These are phyloP conservation scores for Achlya flavicornis DNA, from an alignment of 2,888 invertebrate genomes.

Conservation along the genomic window DNA sequence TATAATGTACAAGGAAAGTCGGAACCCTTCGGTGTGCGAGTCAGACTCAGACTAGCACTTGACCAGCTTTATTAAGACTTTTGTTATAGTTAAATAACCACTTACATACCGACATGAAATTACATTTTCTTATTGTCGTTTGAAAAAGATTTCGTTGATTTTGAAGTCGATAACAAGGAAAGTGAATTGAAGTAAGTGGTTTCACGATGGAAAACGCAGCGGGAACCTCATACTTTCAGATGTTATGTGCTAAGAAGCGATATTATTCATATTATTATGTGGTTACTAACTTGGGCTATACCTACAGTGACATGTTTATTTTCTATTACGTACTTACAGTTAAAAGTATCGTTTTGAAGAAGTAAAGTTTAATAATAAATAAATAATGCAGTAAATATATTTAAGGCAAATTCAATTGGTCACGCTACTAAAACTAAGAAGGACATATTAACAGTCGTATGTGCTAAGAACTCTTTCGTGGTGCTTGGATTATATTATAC, in stretches of 20 bases:
- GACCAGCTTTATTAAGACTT: too few species aligned
- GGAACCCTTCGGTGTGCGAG: too few species aligned
- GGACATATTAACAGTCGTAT: slow-evolving; percentile 5
- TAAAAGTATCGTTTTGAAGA: neutral
- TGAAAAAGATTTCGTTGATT: neutral
- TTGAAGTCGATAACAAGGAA: neutral
- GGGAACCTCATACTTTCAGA: neutral
- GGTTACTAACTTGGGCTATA: too few species aligned
- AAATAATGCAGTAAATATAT: slow-evolving; percentile 11
- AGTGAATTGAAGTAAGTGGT: slow-evolving; percentile 5
- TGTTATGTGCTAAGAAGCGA: too few species aligned
- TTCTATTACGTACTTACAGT: neutral
- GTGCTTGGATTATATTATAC: slow-evolving; percentile 10
- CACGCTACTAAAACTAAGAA: slow-evolving; percentile 8
- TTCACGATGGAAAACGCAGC: neutral
- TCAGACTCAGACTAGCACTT: too few species aligned
- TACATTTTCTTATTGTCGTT: neutral
- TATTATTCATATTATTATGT: too few species aligned
- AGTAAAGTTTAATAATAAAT: slow-evolving; percentile 2
- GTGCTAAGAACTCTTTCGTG: slow-evolving; percentile 12
- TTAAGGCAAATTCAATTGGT: neutral
- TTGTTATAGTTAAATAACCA: too few species aligned
- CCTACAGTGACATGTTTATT: neutral
- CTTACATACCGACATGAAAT: too few species aligned
- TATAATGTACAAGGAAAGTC: too few species aligned